Conservation (phyloP, 2,888 invertebrate species). For the Pimpla rufipes region DNA sequence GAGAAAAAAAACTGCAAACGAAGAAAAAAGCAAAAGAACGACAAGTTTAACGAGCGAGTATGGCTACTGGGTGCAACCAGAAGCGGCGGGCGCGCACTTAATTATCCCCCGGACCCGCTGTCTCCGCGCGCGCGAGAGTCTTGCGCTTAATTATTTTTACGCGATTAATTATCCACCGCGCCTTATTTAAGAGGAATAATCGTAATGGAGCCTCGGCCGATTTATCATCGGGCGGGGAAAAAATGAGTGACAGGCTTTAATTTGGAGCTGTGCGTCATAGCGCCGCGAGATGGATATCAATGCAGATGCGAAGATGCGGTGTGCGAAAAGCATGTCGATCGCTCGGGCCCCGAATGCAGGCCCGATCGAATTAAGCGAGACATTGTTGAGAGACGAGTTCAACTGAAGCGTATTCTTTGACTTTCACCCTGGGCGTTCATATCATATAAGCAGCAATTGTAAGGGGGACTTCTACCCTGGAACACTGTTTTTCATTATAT, state of each 20-base stretch:
- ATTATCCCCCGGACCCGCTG: conserved; percentile 47
- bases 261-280: background rate
- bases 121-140: background rate
- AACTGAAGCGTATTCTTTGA: too few species aligned
- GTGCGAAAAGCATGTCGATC: too few species aligned
- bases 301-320: background rate
- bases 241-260: background rate
- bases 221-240: conserved; percentile 44
- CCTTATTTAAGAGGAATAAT: conserved; percentile 24
- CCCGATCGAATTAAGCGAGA: too few species aligned
- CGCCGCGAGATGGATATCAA: background rate
- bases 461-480: too few species aligned
- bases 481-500: too few species aligned
- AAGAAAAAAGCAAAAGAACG: conserved; percentile 34
- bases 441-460: too few species aligned
- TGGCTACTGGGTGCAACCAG: conserved; percentile 49
- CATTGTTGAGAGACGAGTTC: too few species aligned
- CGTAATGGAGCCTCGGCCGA: conserved; percentile 14
- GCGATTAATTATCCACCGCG: conserved; percentile 40
- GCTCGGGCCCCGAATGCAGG: too few species aligned
- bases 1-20: conserved; percentile 5
- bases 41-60: conserved; percentile 61
- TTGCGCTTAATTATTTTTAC: conserved; percentile 54
- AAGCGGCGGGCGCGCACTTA: conserved; percentile 55
- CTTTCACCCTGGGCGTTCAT: too few species aligned